Evolutionary conservation across 2,888 invertebrate genomes (phyloP), one percentile per base, ranked within the genome.

Genomic region (Antitype chi): DNA sequence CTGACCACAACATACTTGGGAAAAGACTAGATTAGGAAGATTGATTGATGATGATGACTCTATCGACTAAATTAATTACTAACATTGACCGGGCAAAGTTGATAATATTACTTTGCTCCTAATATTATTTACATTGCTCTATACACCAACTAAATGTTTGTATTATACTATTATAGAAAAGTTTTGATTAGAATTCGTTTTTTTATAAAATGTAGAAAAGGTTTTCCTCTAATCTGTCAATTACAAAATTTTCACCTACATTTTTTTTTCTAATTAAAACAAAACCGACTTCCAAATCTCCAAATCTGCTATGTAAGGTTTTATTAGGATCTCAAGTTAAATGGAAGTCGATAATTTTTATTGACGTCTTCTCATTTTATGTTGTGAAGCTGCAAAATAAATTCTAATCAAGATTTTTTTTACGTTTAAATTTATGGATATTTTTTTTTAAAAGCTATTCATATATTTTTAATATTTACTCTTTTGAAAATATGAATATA

Each of bases 121-220:
- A 38, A 71, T 69, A 74, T 74, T 57, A 74, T 81, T 62, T 80
- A 82, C 80, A 76, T n/a, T 15, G 60, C 20, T 68, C 82, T 84
- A 84, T 68, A 84, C 62, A 84, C 28, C 4, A 43, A 73, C 66
- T 84, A 84, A 49, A 84, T n/a, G 52, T n/a, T 32, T 57, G 9
- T 32, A 17, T 57, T 43, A 68, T 17, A 53, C 28, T 80, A 66
- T 63, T 17, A 60, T 68, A 81, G 52, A 81, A 74, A 77, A 60
- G 5, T 38, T 55, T 52, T 71, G 67, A 80, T 80, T 80, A 57
- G 67, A 83, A 71, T 84, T 70, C 25, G n/a, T 70, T 84, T 82
- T 83, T 83, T 53, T 77, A 71, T 20, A 84, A 82, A 83, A 81
- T 32, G 68, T 83, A 83, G 67, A 83, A 84, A 83, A 82, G 20